A percentile compares a stretch with the other conserved stretches of the same genome.
Conservation (phyloP, 2,797 vertebrate species). For the Tympanoctomys barrerae region DNA sequence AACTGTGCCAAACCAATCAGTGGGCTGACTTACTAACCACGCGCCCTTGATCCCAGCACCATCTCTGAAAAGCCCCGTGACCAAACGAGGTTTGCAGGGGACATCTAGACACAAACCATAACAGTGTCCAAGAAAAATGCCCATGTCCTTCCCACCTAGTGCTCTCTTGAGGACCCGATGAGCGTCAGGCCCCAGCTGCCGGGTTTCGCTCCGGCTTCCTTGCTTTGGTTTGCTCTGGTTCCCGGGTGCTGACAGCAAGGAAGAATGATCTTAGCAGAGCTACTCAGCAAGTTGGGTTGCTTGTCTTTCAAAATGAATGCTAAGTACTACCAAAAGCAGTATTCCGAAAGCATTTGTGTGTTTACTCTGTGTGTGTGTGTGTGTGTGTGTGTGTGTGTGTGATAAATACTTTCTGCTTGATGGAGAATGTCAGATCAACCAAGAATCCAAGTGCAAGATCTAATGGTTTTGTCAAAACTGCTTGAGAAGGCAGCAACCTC, state of each 20-base stretch:
- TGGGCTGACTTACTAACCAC: neutral
- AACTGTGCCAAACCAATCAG: neutral
- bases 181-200: neutral
- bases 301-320: conserved; percentile 16
- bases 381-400: neutral
- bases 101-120: neutral
- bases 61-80: neutral
- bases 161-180: neutral
- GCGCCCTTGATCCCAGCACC: neutral
- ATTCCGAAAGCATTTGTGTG: neutral
- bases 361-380: neutral
- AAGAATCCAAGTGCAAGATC: neutral
- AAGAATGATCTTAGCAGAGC: neutral
- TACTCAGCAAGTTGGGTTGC: conserved; percentile 20
- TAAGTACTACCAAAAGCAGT: neutral
- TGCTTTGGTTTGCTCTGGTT: neutral
- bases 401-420: conserved; percentile 28
- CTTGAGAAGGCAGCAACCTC: neutral
- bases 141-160: neutral
- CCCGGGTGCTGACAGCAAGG: neutral
- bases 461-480: neutral
- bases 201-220: neutral
- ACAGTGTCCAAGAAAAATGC: neutral
- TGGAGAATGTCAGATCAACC: neutral
- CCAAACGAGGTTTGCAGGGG: neutral